Evolutionary conservation across 2,113 vertebrate genomes (phyloP), one percentile per base, ranked within the genome.

Genomic region (Cairina moschata): DNA sequence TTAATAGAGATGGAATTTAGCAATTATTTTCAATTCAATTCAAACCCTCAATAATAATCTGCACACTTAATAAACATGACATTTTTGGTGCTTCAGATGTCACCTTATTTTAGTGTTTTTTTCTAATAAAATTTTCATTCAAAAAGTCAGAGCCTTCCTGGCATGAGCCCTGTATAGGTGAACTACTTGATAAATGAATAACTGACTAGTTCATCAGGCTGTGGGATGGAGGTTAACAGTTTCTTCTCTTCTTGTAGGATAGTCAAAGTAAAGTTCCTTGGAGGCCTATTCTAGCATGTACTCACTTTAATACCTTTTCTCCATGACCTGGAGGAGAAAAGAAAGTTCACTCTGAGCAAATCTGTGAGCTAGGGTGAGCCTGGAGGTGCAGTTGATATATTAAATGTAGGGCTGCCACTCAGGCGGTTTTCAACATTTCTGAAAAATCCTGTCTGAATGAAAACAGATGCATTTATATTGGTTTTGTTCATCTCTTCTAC

Each of bases 201-300:
- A 73, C 38, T 9, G 18, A 36, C 25, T n/a, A 9, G 17, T 79
- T 75, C 22, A 71, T 54, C 26, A 66, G 11, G 25, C 22, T 62
- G 18, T 40, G 44, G 38, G 2, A 0, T 28, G 44, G 0, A 2
- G 5, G 2, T 66, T 66, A 54, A 31, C 9, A 68, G 13, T 60
- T 68, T 80, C 59, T 80, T 12, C 13, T 36, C 32, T 80, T 16
- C 17, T 32, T n/a, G 48, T 29, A 69, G 16, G 18, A 6, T 18
- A 74, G 32, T 8, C 8, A 13, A 34, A 25, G 38, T 54, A 23
- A 9, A 50, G 8, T 17, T 42, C 31, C 12, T 31, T 7, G 14
- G 26, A 11, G 16, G 18, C 34, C 28, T 81, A 8, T 31, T 73
- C 60, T 32, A 60, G 22, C 32, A 76, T 2, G 9, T 36, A 59